Evolutionary conservation across 2,888 invertebrate genomes (phyloP), one percentile per base, ranked within the genome.

Genomic region (Spatulosminthurus flaviceps): DNA sequence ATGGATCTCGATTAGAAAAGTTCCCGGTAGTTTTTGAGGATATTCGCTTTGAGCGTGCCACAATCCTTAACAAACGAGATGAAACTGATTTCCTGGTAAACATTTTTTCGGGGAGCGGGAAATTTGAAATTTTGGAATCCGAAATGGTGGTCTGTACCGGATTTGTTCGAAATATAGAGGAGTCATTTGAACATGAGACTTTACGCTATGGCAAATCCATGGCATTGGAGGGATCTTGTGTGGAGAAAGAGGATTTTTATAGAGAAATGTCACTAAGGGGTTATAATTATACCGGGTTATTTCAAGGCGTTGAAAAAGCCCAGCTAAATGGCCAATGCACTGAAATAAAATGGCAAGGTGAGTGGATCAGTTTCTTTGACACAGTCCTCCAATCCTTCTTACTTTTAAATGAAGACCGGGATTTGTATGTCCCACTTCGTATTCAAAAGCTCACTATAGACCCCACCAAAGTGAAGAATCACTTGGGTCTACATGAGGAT

Each of bases 301-400:
- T 87, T 13, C 22, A 86, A 83, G 89, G 89, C 41, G 87, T 90
- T 24, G 42, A 85, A 1, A 84, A 85, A 28, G 86, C 88, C 1
- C 86, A 87, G 73, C 78, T 85, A 43, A 72, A 83, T 66, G 86
- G 88, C 26, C 84, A 86, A 0, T 81, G 82, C n/a, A 89, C 88
- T 9, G 84, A 86, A 69, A 85, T 90, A 73, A 86, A 86, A 78
- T 95, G 95, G 95, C 90, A 91, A 72, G 92, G 92, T 86, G 94
- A 95, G 88, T 97, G 96, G 95, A 92, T 94, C 11, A 91, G 94
- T 1, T 95, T 95, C 87, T 91, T 97, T 89, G 96, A 97, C 88
- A 93, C 93, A 51, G 93, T 97, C 92, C 89, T 97, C 19, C 96
- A 97, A 88, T 91, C 94, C 85, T 91, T 92, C 85, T 92, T 95